Evolutionary conservation across 1,140 invertebrate genomes (phyloP), one percentile per base, ranked within the genome.

Genomic region (Ceratosolen solmsi): DNA sequence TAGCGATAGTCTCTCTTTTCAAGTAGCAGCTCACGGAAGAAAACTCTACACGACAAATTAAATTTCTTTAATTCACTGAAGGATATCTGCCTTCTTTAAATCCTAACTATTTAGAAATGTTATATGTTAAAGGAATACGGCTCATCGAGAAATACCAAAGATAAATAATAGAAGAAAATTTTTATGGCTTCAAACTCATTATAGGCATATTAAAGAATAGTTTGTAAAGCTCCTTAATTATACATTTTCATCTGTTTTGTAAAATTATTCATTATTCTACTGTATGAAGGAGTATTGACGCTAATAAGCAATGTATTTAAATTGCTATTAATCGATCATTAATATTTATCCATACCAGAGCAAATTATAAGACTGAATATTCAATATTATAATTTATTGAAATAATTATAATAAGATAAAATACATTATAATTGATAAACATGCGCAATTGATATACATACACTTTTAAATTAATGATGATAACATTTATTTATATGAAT

Each of bases 31-130:
- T 13, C 33, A 60, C 1, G 36, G 56, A 46, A 58, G 38, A 17
- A 63, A 63, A 63, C 30, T 15, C 1, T 38, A n/a, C 41, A 27
- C 25, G 25, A 46, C 70, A 54, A 54, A 58, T 58, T 22, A 54
- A 54, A 58, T 58, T 33, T 75, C 56, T 76, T 63, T 38, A 46
- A 46, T n/a, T 36, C 11, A 7, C 36, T 41, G 11, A 74, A 56
- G 72, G 49, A 54, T 30, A 11, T 75, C 54, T 58, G 33, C 56
- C 36, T 63, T 63, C 20, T 17, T 38, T 15, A 15, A 38, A 60
- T 60, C 5, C 9, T 56, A 25, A n/a, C 54, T 60, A 60, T 20
- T 60, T 75, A 75, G 73, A 36, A 38, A 60, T 27, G 25, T 41
- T 0, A 25, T 17, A 22, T 27, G n/a, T n/a, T n/a, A 36, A 73